These are phyloP conservation scores for Anodontia alba DNA, from an alignment of 2,888 invertebrate genomes.

Conservation along the genomic window DNA sequence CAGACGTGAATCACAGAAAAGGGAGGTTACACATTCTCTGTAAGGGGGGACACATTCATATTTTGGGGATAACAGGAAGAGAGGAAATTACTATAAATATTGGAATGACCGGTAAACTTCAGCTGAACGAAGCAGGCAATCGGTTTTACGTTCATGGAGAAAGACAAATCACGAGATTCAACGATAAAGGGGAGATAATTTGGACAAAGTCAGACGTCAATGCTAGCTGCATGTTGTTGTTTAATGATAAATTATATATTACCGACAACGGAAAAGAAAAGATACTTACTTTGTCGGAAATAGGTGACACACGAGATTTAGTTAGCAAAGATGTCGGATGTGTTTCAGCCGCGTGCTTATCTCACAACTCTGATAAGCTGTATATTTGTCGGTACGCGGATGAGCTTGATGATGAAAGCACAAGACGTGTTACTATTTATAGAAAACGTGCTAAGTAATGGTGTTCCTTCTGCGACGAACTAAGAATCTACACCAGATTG, in stretches of 20 bases:
- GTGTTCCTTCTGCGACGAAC: too few relatives aligned
- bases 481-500: neutral
- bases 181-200: constrained; percentile 36
- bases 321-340: constrained; percentile 23
- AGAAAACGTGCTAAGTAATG: neutral
- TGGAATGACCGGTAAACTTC: constrained; percentile 41
- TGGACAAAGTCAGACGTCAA: constrained; percentile 45
- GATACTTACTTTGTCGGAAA: constrained; percentile 35
- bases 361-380: constrained; percentile 27
- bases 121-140: constrained; percentile 31
- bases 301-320: constrained; percentile 34
- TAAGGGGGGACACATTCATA: constrained; percentile 50
- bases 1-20: constrained; percentile 35
- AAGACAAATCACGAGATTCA: constrained; percentile 39
- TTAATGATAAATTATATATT: constrained; percentile 45
- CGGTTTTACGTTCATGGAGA: constrained; percentile 45
- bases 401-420: constrained; percentile 34
- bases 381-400: constrained; percentile 51
- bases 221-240: constrained; percentile 39
- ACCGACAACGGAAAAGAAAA: constrained; percentile 44
- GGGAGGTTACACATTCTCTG: constrained; percentile 42
- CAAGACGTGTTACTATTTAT: constrained; percentile 17
- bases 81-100: constrained; percentile 25
- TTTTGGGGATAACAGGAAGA: constrained; percentile 20
- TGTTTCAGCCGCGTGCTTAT: constrained; percentile 42